Evolutionary conservation across 2,113 vertebrate genomes (phyloP), one percentile per base, ranked within the genome.

Genomic region (Callithrix jacchus): DNA sequence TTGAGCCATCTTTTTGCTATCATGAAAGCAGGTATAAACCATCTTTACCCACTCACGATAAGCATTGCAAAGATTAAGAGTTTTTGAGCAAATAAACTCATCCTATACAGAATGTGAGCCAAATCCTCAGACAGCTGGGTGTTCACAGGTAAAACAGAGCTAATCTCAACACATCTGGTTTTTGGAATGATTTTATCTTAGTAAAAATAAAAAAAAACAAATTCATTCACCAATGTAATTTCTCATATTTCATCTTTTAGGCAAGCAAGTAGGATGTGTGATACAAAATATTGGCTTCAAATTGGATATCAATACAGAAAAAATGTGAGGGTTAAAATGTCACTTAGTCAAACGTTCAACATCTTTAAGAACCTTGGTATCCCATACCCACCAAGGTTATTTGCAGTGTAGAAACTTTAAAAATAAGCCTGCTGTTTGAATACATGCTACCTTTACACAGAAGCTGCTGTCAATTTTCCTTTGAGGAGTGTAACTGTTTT

Each of bases 371-470:
- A 30, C 2, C 5, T 32, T 35, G 8, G 1, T n/a, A 2, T 17
- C 6, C 0, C 2, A 0, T 17, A 35, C 42, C 8, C 4, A 18
- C 27, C 12, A 17, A 20, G 4, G 7, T 10, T 52, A 1, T 11
- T 30, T 10, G 58, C 12, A 8, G 2, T 2, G 3, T 18, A 45
- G 18, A 10, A n/a, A 18, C 14, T 18, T 71, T 21, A 25, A 20
- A 3, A 42, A 9, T 49, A n/a, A 80, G 14, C 61, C 64, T 20
- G 2, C 32, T 49, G 79, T 91, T 84, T 49, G 47, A 52, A 68
- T 6, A 9, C 14, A 18, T 14, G 3, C 18, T 56, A 7, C 70
- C 74, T 89, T 93, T 74, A 61, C 70, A 21, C 81, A 81, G 37
- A 88, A 56, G 37, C 13, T 16, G 35, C 47, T 23, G 11, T 52